These are phyloP conservation scores for Oreocharis arfaki DNA, from an alignment of 2,113 vertebrate species.

Conservation along the genomic window DNA sequence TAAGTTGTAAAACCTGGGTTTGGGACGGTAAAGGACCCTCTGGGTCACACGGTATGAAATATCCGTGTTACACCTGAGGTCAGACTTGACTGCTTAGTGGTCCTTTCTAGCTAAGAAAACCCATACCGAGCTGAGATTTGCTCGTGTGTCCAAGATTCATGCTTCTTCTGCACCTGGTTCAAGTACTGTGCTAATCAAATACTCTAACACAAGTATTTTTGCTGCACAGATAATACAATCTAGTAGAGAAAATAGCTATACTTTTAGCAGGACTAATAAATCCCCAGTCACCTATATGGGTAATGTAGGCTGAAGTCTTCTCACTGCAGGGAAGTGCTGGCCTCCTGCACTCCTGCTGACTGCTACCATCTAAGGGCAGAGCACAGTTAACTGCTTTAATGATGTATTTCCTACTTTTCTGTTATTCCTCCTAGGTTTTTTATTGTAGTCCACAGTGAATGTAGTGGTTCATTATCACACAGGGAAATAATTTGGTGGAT, in stretches of 20 bases:
- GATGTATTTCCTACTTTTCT: background rate
- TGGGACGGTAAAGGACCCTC: background rate
- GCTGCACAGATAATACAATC: background rate
- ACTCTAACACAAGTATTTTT: background rate
- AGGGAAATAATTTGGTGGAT: background rate
- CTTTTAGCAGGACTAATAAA: background rate
- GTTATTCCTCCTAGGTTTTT: background rate
- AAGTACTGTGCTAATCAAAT: background rate
- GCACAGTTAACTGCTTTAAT: background rate
- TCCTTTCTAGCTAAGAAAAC: background rate
- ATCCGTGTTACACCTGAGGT: background rate
- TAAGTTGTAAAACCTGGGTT: background rate
- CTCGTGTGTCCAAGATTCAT: rapidly evolving
- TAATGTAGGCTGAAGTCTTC: background rate
- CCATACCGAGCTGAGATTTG: background rate
- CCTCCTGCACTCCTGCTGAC: background rate
- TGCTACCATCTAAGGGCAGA: background rate
- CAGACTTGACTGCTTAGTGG: rapidly evolving
- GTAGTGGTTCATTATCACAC: background rate
- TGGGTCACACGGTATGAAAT: background rate
- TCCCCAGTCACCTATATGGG: no score
- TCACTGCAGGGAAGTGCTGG: background rate
- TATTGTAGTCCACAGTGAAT: background rate
- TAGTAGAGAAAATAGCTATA: background rate
- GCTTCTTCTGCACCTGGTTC: background rate